A percentile compares a stretch with the other conserved stretches of the same genome.
Evolutionary conservation across 2,888 invertebrate genomes (phyloP).

Genomic region (Protodeltote pygarga): DNA sequence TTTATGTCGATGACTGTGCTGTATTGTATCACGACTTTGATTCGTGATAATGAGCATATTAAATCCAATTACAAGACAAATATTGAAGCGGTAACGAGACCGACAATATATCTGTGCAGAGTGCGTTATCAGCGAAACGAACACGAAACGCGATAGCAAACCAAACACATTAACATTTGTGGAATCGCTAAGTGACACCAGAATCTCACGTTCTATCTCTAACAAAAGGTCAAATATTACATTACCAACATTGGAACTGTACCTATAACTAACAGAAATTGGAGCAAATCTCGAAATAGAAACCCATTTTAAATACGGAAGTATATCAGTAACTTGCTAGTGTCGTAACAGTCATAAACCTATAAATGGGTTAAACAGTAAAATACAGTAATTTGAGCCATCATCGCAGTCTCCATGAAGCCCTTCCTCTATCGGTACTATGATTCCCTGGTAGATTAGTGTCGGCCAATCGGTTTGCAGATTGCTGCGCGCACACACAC

Average conservation of each 20-base stretch:
- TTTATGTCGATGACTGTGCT: conserved; percentile 27
- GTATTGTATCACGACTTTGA: conserved; percentile 21
- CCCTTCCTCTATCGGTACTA: conserved; percentile 27
- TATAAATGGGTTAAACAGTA: conserved; percentile 15
- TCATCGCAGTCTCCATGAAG: conserved; percentile 34
- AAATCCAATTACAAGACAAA: conserved; percentile 19
- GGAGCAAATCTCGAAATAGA: conserved; percentile 12
- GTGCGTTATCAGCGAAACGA: conserved; percentile 10
- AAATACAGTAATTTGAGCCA: conserved; percentile 17
- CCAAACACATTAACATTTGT: too few relatives aligned
- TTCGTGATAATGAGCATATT: conserved; percentile 15
- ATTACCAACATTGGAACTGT: too few relatives aligned
- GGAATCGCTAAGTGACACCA: too few relatives aligned
- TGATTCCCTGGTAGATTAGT: conserved; percentile 14
- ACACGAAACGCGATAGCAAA: conserved; percentile 9
- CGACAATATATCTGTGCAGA: conserved; percentile 3
- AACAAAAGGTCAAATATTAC: conserved; percentile 3
- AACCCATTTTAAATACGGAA: conserved; percentile 4
- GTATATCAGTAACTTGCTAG: neutral
- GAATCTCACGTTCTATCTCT: conserved; percentile 3
- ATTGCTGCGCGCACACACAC: conserved; percentile 40
- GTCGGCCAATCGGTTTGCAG: conserved; percentile 27
- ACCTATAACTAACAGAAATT: conserved; percentile 3
- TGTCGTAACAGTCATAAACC: conserved; percentile 8
- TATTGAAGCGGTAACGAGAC: conserved; percentile 9